A percentile compares a stretch with the other conserved stretches of the same genome.
Conservation (phyloP, 2,113 vertebrate genomes). For the Pluvialis apricaria region DNA sequence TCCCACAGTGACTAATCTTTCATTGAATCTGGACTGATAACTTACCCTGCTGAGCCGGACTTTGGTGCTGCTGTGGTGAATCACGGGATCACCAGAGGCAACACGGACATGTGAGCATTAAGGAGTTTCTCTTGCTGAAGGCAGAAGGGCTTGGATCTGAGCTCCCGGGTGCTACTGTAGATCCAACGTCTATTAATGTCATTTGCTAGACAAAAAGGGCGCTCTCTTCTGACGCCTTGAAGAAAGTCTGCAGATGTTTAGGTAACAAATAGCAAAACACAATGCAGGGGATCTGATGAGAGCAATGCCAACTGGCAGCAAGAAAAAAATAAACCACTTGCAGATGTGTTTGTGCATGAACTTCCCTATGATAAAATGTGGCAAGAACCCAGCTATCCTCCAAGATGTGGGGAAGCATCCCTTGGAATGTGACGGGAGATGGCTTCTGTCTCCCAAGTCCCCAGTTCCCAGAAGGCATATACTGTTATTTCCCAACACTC, state of each 20-base stretch:
- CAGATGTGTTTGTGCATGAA: background rate
- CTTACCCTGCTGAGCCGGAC: slow-evolving; percentile 57
- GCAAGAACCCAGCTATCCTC: background rate
- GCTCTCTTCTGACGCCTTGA: background rate
- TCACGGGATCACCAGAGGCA: background rate
- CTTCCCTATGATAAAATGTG: background rate
- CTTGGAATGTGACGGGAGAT: background rate
- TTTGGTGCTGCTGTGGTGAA: background rate
- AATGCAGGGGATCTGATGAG: background rate
- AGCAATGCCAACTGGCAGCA: background rate
- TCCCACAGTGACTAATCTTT: slow-evolving; percentile 75
- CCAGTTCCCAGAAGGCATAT: background rate
- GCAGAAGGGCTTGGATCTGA: background rate
- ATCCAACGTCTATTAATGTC: background rate
- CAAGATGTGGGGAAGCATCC: background rate
- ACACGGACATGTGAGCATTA: rapidly evolving
- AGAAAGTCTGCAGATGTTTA: background rate
- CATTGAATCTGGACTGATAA: slow-evolving; percentile 63
- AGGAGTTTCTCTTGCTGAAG: background rate
- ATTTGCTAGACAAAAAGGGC: background rate
- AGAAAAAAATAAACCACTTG: background rate
- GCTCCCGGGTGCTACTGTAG: background rate
- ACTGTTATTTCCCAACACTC: background rate
- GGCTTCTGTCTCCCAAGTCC: background rate
- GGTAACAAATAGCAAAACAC: background rate